phyloP scores from a whole-genome alignment of 2,113 vertebrate genomes.

The Ailuropoda melanoleuca region DNA sequence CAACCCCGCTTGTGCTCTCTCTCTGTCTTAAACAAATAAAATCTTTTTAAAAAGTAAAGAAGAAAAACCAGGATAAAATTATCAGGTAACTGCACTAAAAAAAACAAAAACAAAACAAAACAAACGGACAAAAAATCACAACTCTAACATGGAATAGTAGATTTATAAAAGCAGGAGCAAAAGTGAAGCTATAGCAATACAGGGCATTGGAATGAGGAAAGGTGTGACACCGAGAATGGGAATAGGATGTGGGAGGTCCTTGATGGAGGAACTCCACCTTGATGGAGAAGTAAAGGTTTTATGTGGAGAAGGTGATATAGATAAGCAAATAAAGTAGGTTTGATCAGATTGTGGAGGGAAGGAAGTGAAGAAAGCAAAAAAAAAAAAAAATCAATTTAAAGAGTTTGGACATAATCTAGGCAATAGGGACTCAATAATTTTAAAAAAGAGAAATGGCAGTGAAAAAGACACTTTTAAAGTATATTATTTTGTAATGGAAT shows the following conservation, averaged over 20 bases:
- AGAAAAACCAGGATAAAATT: not conserved
- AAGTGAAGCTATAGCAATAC: not conserved
- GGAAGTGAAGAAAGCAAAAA: not conserved
- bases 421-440: not conserved
- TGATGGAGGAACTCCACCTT: not conserved
- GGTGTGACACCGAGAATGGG: not conserved
- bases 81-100: not conserved
- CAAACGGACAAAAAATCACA: not conserved
- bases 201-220: not conserved
- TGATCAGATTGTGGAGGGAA: not conserved
- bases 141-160: not conserved
- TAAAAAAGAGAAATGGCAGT: not conserved
- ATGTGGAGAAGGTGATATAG: not conserved
- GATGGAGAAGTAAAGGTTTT: not conserved
- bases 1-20: not conserved
- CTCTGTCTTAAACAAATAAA: not conserved
- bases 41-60: not conserved
- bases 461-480: not conserved
- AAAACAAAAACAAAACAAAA: not conserved
- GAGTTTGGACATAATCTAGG: not conserved
- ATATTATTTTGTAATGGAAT: not conserved
- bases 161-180: not conserved
- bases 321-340: not conserved
- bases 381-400: not conserved
- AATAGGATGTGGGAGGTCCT: rapidly evolving